These are phyloP conservation scores for Semicossyphus pulcher DNA, from an alignment of 2,113 vertebrate species.

Conservation along the genomic window DNA sequence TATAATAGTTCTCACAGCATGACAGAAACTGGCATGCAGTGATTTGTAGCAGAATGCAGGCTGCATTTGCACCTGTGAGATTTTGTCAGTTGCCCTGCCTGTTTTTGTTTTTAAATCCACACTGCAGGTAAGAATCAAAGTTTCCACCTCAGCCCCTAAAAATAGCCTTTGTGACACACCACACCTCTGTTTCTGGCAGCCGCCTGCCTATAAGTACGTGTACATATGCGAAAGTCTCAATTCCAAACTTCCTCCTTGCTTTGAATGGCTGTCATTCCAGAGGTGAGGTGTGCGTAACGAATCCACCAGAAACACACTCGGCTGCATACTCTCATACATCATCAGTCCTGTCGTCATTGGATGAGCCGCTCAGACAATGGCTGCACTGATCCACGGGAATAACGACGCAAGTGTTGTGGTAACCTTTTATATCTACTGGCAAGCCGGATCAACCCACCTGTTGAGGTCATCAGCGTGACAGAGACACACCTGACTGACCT, in stretches of 20 bases:
- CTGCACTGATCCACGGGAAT: slow-evolving; percentile 47
- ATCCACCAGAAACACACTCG: slow-evolving; percentile 17
- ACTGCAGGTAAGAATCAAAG: slow-evolving; percentile 15
- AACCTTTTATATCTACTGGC: slow-evolving; percentile 50
- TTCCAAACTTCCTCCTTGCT: slow-evolving; percentile 41
- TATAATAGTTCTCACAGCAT: not conserved
- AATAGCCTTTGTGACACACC: slow-evolving; percentile 53
- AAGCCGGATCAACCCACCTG: slow-evolving; percentile 42
- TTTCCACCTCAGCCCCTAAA: slow-evolving; percentile 52
- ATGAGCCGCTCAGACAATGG: slow-evolving; percentile 63
- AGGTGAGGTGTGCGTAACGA: slow-evolving; percentile 14
- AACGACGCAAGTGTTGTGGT: slow-evolving; percentile 49
- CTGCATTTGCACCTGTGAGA: slow-evolving; percentile 17
- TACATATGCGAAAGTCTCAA: not conserved
- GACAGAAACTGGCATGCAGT: not conserved
- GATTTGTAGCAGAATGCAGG: not conserved
- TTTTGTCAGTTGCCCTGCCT: slow-evolving; percentile 18
- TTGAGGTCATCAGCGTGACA: slow-evolving; percentile 42
- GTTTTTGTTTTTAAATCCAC: not conserved
- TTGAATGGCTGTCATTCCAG: slow-evolving; percentile 61
- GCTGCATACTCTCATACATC: slow-evolving; percentile 37
- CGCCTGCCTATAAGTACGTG: not conserved
- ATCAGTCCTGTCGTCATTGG: slow-evolving; percentile 33
- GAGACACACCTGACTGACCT: slow-evolving; percentile 53
- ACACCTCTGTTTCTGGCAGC: slow-evolving; percentile 58